Evolutionary conservation across 2,888 invertebrate species (phyloP).

Genomic region (Yponomeuta malinellus): DNA sequence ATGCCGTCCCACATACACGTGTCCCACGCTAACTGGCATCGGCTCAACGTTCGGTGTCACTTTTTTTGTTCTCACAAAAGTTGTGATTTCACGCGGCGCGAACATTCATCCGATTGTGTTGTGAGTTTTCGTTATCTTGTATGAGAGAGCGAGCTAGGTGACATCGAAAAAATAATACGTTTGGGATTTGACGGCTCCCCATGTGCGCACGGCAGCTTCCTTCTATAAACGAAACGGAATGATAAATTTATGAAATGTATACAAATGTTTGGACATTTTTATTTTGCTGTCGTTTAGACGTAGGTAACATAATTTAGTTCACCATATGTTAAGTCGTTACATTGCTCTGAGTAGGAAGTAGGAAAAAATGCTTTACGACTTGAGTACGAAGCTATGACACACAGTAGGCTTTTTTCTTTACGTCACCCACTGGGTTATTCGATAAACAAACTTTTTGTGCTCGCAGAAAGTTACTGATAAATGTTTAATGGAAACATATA

Average conservation of each 20-base stretch:
- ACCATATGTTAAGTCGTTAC: conserved; percentile 70
- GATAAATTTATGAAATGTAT: conserved; percentile 76
- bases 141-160: conserved; percentile 60
- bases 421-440: conserved; percentile 24
- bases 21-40: conserved; percentile 49
- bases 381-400: conserved; percentile 64
- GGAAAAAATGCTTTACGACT: conserved; percentile 69
- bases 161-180: conserved; percentile 74
- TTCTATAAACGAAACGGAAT: conserved; percentile 67
- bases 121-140: conserved; percentile 69
- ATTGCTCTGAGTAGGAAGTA: conserved; percentile 64
- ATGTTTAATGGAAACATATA: conserved; percentile 27
- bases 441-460: conserved; percentile 41
- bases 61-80: conserved; percentile 55
- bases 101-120: conserved; percentile 72
- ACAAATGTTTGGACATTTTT: conserved; percentile 77
- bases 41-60: conserved; percentile 42
- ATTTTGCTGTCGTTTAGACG: conserved; percentile 71
- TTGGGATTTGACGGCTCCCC: conserved; percentile 72
- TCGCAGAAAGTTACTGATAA: conserved; percentile 42
- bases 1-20: conserved; percentile 72
- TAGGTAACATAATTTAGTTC: conserved; percentile 74
- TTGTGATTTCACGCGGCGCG: conserved; percentile 73
- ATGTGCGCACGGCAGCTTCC: conserved; percentile 69
- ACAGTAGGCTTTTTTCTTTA: conserved; percentile 39